Evolutionary conservation across 2,797 vertebrate genomes (phyloP), one percentile per base, ranked within the genome.

Genomic region (Chelon auratus): DNA sequence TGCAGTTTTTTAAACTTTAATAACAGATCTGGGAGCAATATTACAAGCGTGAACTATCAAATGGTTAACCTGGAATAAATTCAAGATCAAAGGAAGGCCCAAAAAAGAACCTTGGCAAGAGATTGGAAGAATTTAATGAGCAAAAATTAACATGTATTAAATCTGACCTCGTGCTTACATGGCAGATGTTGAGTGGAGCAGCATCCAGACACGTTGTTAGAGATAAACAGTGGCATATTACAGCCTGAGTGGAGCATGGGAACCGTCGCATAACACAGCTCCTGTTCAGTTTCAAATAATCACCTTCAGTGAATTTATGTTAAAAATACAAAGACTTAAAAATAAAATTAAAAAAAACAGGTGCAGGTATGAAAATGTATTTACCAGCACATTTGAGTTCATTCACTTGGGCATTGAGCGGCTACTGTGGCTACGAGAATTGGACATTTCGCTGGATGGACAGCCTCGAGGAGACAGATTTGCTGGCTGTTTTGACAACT

Each of bases 131-230:
- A 93, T 92, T 95, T 96, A 96, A 96, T 95, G 94, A 95, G 88
- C 89, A 93, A 94, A 89, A 96, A 96, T 96, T 95, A 95, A 94
- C 94, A 96, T 96, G 95, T 89, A 96, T 95, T 95, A 94, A 95
- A 94, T 94, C 91, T 93, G 92, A 95, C 93, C 93, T 85, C 75
- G 91, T 89, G 92, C 91, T 93, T 92, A 93, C 90, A 92, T 87
- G 91, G 91, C 93, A 94, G 94, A 94, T 93, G 92, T 92, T 90
- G 90, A 90, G 84, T 64, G 75, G 76, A 82, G 82, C 60, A 75
- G 75, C 67, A 81, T 83, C 68, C 78, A 80, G 58, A 81, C 68
- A 84, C 33, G 72, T 82, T 72, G 75, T 81, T 81, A 61, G 47
- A 75, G 64, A 79, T 79, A 83, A 84, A 85, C 70, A 78, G 74